Evolutionary conservation across 2,888 invertebrate genomes (phyloP), one percentile per base, ranked within the genome.

Genomic region (Choreutis nemorana): DNA sequence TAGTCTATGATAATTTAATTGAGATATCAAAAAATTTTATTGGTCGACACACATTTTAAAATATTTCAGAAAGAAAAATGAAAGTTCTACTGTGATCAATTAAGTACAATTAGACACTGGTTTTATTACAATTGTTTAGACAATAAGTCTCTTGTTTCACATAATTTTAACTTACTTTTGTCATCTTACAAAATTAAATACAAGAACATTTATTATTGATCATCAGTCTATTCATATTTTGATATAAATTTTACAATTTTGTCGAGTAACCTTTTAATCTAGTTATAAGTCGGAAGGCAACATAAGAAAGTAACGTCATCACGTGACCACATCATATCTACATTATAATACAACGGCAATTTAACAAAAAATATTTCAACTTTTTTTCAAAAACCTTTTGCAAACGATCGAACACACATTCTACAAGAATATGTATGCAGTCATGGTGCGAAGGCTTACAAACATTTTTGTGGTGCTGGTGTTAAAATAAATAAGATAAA

Each of bases 121-220:
- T 51, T 51, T 47, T 47, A 43, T 34, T 57, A 57, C 48, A 50
- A 55, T 57, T 51, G 55, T 53, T 53, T 52, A 50, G 51, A 53
- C 46, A 44, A n/a, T 47, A 45, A 46, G 46, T 54, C 50, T 57
- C 48, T 59, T 57, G 53, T 51, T 64, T 52, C 57, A 62, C 70
- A 73, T 75, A 68, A 71, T 75, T 73, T 70, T 61, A 63, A 64
- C 65, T 65, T 72, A 75, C 63, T 54, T 66, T 73, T 75, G 77
- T 78, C 77, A 68, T 61, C 67, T 67, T 75, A 73, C 63, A 75
- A 77, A 75, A 73, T 73, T 75, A 77, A 73, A 73, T 72, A 75
- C 65, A 66, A 68, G 67, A 66, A 67, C 63, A 68, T 71, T n/a
- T 67, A 70, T 75, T 68, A 77, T 72, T 73, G 70, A 73, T 66